Evolutionary conservation across 2,797 vertebrate species (phyloP).

Genomic region (Balearica regulorum): DNA sequence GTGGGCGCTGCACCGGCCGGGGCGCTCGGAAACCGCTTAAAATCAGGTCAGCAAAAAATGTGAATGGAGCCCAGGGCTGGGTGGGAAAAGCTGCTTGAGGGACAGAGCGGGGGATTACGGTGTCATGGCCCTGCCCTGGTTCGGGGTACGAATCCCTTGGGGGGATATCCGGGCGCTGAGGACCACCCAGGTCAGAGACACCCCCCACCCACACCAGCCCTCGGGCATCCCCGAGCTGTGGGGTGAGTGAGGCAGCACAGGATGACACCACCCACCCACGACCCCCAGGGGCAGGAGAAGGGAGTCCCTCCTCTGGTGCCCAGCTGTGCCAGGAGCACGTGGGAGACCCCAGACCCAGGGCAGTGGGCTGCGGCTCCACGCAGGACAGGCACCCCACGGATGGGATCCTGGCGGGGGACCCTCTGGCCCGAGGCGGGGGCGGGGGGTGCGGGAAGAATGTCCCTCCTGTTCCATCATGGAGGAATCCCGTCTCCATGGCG

Average conservation of each 20-base stretch:
- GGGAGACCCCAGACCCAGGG: background rate
- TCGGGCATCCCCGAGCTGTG: background rate
- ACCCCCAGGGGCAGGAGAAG: background rate
- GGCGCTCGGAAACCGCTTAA: background rate
- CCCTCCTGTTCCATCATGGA: conserved; percentile 53
- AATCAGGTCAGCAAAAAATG: background rate
- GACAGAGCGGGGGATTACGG: background rate
- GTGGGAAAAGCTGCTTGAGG: background rate
- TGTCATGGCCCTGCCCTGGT: background rate
- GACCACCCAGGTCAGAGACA: background rate
- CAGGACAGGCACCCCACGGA: background rate
- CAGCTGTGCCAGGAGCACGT: rapidly evolving
- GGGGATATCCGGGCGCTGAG: background rate
- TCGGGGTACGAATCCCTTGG: rapidly evolving
- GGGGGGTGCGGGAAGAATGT: background rate
- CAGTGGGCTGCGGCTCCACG: background rate
- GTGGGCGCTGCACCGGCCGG: background rate
- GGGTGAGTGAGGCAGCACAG: background rate
- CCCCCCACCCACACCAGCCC: background rate
- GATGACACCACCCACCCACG: background rate
- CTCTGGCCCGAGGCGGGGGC: background rate
- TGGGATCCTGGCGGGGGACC: background rate
- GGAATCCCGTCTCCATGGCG: conserved; percentile 70
- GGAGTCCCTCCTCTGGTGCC: background rate
- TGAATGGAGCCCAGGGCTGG: background rate